Conservation (phyloP, 37 sponge, comb jelly and placozoan species). For the Beroe forskalii region DNA sequence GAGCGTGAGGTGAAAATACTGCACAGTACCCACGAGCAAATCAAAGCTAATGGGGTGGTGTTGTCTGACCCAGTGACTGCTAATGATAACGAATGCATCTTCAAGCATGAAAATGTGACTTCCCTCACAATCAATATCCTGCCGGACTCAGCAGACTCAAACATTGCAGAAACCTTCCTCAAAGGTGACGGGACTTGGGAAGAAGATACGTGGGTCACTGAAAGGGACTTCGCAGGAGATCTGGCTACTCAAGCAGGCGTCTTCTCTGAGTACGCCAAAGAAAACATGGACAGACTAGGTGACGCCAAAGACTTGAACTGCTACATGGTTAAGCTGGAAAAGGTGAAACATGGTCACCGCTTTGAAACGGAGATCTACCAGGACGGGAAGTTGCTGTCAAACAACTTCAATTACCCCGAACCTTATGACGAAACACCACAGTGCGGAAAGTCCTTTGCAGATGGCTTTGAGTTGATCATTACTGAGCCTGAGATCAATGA, state of each 20-base stretch:
- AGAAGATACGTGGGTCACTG: background rate
- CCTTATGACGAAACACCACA: background rate
- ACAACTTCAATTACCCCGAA: background rate
- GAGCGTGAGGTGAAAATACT: background rate
- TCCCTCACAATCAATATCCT: background rate
- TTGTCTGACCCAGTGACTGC: constrained; percentile 46
- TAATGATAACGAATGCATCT: constrained; percentile 32
- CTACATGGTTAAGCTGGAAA: constrained; percentile 4
- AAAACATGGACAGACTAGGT: background rate
- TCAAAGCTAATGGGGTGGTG: background rate
- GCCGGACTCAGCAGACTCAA: background rate
- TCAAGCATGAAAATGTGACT: constrained; percentile 23
- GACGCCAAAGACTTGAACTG: background rate
- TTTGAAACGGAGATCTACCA: background rate
- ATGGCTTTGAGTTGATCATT: background rate
- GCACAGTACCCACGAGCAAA: background rate
- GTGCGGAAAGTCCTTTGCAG: background rate
- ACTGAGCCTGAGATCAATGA: background rate
- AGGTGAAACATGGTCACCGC: background rate
- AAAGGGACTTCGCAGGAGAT: background rate
- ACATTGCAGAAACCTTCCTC: constrained; percentile 8
- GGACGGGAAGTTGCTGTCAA: background rate
- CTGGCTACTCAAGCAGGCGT: background rate
- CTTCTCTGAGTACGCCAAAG: background rate
- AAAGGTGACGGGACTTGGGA: background rate